These are phyloP conservation scores for Eonycteris spelaea DNA, from an alignment of 2,113 vertebrate species.

Conservation along the genomic window DNA sequence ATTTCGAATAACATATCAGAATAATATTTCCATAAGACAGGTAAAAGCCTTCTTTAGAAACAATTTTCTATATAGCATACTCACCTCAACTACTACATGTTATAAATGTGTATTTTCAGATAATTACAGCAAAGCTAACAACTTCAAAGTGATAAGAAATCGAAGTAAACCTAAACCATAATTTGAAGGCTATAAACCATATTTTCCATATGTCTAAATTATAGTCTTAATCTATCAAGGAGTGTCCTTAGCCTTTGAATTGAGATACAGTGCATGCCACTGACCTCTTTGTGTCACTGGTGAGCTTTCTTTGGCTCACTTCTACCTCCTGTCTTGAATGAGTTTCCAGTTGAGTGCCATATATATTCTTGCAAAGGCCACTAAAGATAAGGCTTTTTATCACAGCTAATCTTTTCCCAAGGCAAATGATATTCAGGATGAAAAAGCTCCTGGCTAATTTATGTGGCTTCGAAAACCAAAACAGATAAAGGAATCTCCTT, in stretches of 20 bases:
- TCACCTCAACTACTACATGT: background rate
- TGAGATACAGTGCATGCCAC: constrained; percentile 40
- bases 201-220: background rate
- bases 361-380: background rate
- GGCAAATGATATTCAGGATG: background rate
- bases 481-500: constrained; percentile 47
- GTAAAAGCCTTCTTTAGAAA: background rate
- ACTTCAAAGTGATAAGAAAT: constrained; percentile 14
- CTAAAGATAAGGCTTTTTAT: constrained; percentile 1
- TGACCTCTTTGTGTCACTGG: constrained; percentile 73
- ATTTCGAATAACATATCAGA: background rate
- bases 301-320: constrained; percentile 58
- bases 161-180: background rate
- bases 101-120: background rate
- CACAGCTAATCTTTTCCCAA: constrained; percentile 62
- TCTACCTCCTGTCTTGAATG: background rate
- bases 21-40: background rate
- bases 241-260: background rate
- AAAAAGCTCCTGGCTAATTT: constrained; percentile 66
- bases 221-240: background rate
- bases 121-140: background rate
- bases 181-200: background rate
- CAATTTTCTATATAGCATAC: background rate
- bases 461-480: constrained; percentile 61
- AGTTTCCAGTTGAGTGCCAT: background rate